phyloP scores from a whole-genome alignment of 2,113 vertebrate species.

The Nannospalax galili region DNA sequence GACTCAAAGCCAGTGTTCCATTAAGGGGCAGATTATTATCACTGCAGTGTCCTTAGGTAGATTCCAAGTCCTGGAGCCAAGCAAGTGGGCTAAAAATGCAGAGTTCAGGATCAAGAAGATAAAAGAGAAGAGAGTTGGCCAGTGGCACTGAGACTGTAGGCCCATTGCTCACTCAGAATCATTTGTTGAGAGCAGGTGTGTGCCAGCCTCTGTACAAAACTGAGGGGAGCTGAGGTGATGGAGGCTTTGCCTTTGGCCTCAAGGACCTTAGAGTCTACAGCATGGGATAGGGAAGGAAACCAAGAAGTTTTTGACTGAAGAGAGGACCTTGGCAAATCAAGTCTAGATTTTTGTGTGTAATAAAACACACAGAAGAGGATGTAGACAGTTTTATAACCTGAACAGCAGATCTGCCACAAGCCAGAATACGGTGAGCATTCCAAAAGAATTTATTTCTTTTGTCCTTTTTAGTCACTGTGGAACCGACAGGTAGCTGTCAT shows the following conservation, averaged over 20 bases:
- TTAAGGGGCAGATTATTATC: not conserved
- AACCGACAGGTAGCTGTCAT: not conserved
- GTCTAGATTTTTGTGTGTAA: not conserved
- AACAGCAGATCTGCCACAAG: not conserved
- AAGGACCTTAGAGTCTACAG: not conserved
- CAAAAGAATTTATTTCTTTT: not conserved
- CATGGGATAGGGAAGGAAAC: not conserved
- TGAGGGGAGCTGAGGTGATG: not conserved
- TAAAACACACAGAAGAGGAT: not conserved
- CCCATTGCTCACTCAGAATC: not conserved
- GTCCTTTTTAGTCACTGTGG: not conserved
- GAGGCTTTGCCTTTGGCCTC: not conserved
- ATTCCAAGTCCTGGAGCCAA: not conserved
- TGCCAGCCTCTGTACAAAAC: not conserved
- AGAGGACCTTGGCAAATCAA: not conserved
- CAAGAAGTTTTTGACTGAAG: not conserved
- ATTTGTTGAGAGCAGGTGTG: not conserved
- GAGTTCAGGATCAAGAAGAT: not conserved
- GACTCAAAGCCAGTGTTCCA: conserved; percentile 8
- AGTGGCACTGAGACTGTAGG: not conserved
- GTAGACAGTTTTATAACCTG: not conserved
- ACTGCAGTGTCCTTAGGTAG: not conserved
- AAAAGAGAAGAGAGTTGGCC: not conserved
- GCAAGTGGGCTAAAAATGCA: not conserved
- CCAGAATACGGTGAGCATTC: not conserved